A percentile compares a stretch with the other conserved stretches of the same genome.
Conservation (phyloP, 2,113 vertebrate genomes). For the Sus scrofa region DNA sequence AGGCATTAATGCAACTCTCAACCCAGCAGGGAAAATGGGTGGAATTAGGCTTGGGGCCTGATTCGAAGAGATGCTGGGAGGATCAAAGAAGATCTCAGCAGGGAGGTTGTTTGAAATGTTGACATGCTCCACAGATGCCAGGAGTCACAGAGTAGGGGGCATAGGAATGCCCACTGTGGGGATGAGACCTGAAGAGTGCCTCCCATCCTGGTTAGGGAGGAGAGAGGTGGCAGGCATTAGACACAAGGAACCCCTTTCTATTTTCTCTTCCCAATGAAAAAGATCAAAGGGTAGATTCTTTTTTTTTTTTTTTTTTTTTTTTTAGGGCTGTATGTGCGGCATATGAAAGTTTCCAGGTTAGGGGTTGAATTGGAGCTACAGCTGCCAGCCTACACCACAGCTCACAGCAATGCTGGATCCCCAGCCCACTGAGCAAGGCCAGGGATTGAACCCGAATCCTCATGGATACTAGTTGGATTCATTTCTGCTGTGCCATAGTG, state of each 20-base stretch:
- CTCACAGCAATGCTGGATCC: no score
- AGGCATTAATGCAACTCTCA: background rate
- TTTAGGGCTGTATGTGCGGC: no score
- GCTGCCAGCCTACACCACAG: no score
- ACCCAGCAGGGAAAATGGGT: background rate
- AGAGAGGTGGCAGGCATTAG: background rate
- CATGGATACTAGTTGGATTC: no score
- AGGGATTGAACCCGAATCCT: no score
- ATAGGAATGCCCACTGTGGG: background rate
- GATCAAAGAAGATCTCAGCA: constrained; percentile 59
- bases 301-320: no score
- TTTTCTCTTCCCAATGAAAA: background rate
- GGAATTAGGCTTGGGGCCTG: constrained; percentile 1
- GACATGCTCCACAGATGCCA: background rate
- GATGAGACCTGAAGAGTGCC: background rate
- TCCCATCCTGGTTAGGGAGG: background rate
- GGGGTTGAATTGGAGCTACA: no score
- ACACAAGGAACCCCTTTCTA: background rate
- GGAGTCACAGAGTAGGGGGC: background rate
- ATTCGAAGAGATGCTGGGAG: background rate
- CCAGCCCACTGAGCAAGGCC: no score
- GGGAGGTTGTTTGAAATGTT: constrained; percentile 60
- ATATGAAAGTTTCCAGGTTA: no score
- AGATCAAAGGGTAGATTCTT: background rate
- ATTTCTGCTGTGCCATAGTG: no score